Percentiles rank a stretch among this genome's conserved stretches.
Evolutionary conservation across 2,797 vertebrate species (phyloP).

Genomic region (Cryptoprocta ferox): DNA sequence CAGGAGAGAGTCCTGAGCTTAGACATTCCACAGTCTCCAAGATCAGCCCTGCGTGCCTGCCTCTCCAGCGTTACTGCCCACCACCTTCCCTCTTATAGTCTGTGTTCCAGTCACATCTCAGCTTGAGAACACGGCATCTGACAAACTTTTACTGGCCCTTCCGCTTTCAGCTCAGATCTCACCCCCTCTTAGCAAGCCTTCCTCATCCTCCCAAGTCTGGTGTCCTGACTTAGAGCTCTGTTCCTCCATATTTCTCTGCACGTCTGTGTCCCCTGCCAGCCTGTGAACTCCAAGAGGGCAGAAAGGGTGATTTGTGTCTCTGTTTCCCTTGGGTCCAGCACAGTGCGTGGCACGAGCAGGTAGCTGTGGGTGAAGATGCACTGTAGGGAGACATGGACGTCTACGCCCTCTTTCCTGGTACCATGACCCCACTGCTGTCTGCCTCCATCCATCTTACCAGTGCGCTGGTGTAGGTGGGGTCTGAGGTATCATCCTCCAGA

Average conservation of each 20-base stretch:
- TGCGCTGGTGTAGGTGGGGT: slow-evolving; percentile 97
- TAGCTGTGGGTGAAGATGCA: rapidly evolving
- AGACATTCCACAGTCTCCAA: background rate
- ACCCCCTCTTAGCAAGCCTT: background rate
- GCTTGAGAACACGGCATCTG: background rate
- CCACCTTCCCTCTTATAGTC: background rate
- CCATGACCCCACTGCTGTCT: rapidly evolving
- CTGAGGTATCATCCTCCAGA: slow-evolving; percentile 96
- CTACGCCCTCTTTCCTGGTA: background rate
- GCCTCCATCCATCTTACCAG: slow-evolving; percentile 88
- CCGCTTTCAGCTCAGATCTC: background rate
- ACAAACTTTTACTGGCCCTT: background rate
- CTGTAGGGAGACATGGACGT: background rate
- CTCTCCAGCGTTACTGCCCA: background rate
- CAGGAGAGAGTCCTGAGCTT: background rate
- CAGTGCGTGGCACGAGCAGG: background rate
- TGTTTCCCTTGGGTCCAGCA: background rate
- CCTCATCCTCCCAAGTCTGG: background rate
- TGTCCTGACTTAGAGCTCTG: background rate
- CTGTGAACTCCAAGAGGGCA: background rate
- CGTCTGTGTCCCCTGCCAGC: background rate
- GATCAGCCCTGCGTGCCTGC: too few species aligned
- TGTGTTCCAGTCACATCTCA: too few species aligned
- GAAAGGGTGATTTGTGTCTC: background rate
- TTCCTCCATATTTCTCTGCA: background rate